These are phyloP conservation scores for Celastrina argiolus DNA, from an alignment of 2,888 invertebrate species.

Conservation along the genomic window DNA sequence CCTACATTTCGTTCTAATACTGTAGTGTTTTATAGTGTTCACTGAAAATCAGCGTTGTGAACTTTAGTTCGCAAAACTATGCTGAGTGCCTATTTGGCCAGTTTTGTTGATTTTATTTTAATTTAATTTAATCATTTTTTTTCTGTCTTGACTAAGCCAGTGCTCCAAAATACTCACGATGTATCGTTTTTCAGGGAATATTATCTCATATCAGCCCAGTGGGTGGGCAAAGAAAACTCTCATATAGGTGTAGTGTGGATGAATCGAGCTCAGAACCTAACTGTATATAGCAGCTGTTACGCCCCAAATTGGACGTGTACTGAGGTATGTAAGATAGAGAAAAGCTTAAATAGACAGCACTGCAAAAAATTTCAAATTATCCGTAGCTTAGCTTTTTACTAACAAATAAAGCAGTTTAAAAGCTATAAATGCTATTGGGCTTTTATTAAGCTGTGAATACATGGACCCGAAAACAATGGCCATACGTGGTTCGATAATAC, in stretches of 20 bases:
- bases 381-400: background rate
- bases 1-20: too few species aligned
- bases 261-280: slow-evolving; percentile 94
- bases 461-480: background rate
- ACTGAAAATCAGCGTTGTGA: too few species aligned
- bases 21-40: too few species aligned
- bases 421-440: background rate
- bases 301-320: slow-evolving; percentile 90
- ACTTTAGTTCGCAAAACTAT: too few species aligned
- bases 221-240: slow-evolving; percentile 88
- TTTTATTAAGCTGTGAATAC: slow-evolving; percentile 5
- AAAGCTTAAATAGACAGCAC: background rate
- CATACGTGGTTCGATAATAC: background rate
- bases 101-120: too few species aligned
- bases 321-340: slow-evolving; percentile 57
- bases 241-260: slow-evolving; percentile 94
- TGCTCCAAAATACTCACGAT: too few species aligned
- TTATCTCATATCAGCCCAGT: slow-evolving; percentile 94
- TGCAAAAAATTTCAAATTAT: background rate
- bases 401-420: background rate
- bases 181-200: slow-evolving; percentile 82
- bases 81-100: too few species aligned
- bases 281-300: slow-evolving; percentile 90
- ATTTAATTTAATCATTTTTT: too few species aligned
- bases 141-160: too few species aligned